These are phyloP conservation scores for Dendrolimus pini DNA, from an alignment of 2,888 invertebrate genomes.

Conservation along the genomic window DNA sequence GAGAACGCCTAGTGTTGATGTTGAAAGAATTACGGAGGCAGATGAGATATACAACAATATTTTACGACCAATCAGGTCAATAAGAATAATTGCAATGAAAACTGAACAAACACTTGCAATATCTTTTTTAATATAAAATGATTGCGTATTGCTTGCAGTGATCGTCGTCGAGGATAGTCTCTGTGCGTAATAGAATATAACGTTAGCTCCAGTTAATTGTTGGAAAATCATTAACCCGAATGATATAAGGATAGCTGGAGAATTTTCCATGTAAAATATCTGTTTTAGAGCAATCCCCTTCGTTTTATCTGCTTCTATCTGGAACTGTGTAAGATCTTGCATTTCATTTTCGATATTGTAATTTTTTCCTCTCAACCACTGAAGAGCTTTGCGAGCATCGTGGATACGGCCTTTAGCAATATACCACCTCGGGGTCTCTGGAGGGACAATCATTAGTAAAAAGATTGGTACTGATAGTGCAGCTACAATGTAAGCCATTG, in stretches of 20 bases:
- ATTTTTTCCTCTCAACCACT: slow-evolving; percentile 89
- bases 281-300: slow-evolving; percentile 77
- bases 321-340: slow-evolving; percentile 82
- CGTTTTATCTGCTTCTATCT: slow-evolving; percentile 81
- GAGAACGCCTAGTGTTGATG: slow-evolving; percentile 82
- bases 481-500: slow-evolving; percentile 87
- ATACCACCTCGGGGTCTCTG: slow-evolving; percentile 96
- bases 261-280: slow-evolving; percentile 80
- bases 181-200: slow-evolving; percentile 95
- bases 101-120: slow-evolving; percentile 92
- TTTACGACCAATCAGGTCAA: slow-evolving; percentile 95
- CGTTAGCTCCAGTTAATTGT: slow-evolving; percentile 91
- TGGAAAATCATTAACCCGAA: slow-evolving; percentile 96
- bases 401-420: slow-evolving; percentile 85
- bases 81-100: slow-evolving; percentile 89
- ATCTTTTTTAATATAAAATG: slow-evolving; percentile 91
- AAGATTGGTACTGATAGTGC: slow-evolving; percentile 87
- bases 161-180: slow-evolving; percentile 79
- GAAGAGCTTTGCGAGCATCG: slow-evolving; percentile 85
- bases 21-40: slow-evolving; percentile 84
- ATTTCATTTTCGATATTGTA: slow-evolving; percentile 87
- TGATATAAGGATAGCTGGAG: slow-evolving; percentile 88
- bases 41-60: slow-evolving; percentile 90
- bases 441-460: slow-evolving; percentile 86
- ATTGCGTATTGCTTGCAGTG: slow-evolving; percentile 83